Evolutionary conservation across 2,888 invertebrate species (phyloP).

Genomic region (Neoscelio sp.): DNA sequence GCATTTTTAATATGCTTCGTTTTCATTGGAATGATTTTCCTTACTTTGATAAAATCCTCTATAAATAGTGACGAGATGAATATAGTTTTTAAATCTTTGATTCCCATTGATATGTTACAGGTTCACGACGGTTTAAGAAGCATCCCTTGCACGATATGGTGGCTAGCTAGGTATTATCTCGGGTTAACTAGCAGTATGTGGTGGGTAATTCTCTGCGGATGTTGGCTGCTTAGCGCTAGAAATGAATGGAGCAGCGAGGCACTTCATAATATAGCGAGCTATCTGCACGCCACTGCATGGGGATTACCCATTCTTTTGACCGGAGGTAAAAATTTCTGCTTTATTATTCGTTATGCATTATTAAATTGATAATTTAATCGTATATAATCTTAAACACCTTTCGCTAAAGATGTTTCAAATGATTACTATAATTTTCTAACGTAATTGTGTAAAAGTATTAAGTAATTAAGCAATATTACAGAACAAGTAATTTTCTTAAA

Average conservation of each 20-base stretch:
- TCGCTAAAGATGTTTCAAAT: conserved; percentile 8
- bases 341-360: conserved; percentile 38
- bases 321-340: conserved; percentile 84
- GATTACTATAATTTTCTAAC: conserved; percentile 8
- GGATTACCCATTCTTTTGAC: conserved; percentile 94
- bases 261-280: conserved; percentile 92
- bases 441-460: conserved; percentile 12
- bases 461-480: conserved; percentile 15
- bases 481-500: neutral
- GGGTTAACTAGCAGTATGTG: conserved; percentile 92
- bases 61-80: neutral
- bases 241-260: conserved; percentile 98
- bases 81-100: neutral
- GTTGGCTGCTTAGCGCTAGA: conserved; percentile 95
- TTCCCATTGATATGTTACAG: conserved; percentile 61
- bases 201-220: conserved; percentile 95
- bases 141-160: conserved; percentile 89
- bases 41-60: neutral
- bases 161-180: conserved; percentile 91
- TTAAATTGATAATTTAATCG: conserved; percentile 41
- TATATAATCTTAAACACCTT: conserved; percentile 30
- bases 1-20: no score
- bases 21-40: no score
- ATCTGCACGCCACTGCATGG: conserved; percentile 95
- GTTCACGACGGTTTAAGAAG: conserved; percentile 83